phyloP scores from a whole-genome alignment of 2,888 invertebrate species.

The Acleris holmiana region DNA sequence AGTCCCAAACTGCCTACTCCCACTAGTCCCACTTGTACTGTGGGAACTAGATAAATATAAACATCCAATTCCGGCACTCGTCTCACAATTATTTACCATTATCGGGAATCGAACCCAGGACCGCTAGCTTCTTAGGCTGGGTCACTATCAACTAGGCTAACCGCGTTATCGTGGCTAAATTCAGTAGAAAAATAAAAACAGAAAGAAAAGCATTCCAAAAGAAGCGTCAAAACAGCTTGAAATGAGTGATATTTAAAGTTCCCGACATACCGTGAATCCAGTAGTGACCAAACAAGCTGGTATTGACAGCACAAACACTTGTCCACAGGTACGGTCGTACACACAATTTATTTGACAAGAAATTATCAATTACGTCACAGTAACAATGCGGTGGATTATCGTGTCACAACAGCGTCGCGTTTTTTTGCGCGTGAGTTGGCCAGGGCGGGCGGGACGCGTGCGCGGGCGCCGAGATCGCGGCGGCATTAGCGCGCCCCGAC shows the following conservation, averaged over 20 bases:
- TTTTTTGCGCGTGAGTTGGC: constrained; percentile 37
- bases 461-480: constrained; percentile 72
- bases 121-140: too few relatives aligned
- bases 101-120: too few relatives aligned
- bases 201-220: too few relatives aligned
- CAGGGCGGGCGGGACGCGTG: constrained; percentile 80
- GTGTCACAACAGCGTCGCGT: constrained; percentile 38
- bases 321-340: constrained; percentile 50
- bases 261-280: constrained; percentile 52
- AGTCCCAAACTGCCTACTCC: too few relatives aligned
- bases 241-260: constrained; percentile 1
- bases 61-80: too few relatives aligned
- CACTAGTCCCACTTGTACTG: too few relatives aligned
- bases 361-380: constrained; percentile 39
- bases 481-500: constrained; percentile 66
- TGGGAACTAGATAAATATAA: too few relatives aligned
- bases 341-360: constrained; percentile 45
- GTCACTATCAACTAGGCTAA: too few relatives aligned
- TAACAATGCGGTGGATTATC: constrained; percentile 38
- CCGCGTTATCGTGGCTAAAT: too few relatives aligned
- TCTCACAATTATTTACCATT: too few relatives aligned
- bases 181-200: too few relatives aligned
- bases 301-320: constrained; percentile 73
- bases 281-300: constrained; percentile 49
- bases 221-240: too few relatives aligned